Evolutionary conservation across 2,888 invertebrate species (phyloP).

Genomic region (Netelia melanura): DNA sequence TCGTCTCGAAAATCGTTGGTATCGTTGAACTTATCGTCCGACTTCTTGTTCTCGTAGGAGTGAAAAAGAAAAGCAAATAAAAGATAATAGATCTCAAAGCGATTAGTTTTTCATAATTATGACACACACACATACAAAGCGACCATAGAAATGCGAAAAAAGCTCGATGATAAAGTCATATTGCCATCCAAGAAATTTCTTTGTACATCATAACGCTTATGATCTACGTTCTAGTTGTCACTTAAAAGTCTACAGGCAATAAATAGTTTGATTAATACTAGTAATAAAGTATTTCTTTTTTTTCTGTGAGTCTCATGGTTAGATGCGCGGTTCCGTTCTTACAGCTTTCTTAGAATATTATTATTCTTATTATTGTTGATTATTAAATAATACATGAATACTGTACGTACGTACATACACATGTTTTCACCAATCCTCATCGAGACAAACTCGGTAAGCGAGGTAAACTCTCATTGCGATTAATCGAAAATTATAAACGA

Average conservation of each 20-base stretch:
- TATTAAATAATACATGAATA: constrained; percentile 70
- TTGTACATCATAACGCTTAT: constrained; percentile 61
- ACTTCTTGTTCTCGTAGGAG: neutral
- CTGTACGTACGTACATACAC: constrained; percentile 70
- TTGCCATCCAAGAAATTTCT: constrained; percentile 53
- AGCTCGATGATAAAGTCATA: constrained; percentile 50
- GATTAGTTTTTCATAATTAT: constrained; percentile 27
- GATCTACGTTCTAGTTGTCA: constrained; percentile 58
- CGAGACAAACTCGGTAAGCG: constrained; percentile 7
- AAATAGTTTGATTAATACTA: constrained; percentile 72
- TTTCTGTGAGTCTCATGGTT: constrained; percentile 58
- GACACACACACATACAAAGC: constrained; percentile 61
- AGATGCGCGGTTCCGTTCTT: constrained; percentile 48
- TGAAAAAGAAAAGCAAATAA: neutral
- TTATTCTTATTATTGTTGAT: constrained; percentile 26
- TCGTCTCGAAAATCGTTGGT: neutral
- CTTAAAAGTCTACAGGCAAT: constrained; percentile 73
- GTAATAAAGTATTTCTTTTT: constrained; percentile 56
- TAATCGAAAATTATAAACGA: constrained; percentile 40
- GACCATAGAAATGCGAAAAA: constrained; percentile 69
- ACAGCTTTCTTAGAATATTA: constrained; percentile 28
- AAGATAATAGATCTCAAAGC: constrained; percentile 5
- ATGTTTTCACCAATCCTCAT: constrained; percentile 49
- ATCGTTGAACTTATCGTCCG: neutral
- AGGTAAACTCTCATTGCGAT: constrained; percentile 34